Evolutionary conservation across 2,888 invertebrate species (phyloP), one percentile per base, ranked within the genome.

Genomic region (Argynnis bischoffii): DNA sequence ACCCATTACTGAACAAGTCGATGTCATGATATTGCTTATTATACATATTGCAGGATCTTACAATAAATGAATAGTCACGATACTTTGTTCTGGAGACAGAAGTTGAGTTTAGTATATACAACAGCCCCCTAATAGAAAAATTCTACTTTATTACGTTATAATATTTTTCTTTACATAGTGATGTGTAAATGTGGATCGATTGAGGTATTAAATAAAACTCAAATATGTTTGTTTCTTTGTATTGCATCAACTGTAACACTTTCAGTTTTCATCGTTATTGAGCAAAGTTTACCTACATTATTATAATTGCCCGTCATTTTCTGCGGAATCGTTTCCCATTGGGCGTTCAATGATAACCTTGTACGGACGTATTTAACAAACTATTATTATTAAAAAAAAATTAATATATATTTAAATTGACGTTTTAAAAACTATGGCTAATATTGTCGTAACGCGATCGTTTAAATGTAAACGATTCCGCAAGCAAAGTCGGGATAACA

Each of bases 201-300:
- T 56, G 16, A 35, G 66, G 48, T 65, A 41, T 56, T 73, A 72
- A 92, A 91, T 91, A 88, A 92, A 92, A 91, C 84, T 75, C 90
- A 87, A 90, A 65, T 86, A 3, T 86, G 86, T 91, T 91, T 91
- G 89, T 91, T 90, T 89, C 85, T 89, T 92, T 92, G 92, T 92
- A 92, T 92, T 92, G 92, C 91, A 87, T 92, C 89, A 92, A 92
- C 90, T 92, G 91, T 92, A 92, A 92, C 92, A 91, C 88, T 88
- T 90, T 91, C 90, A 90, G 90, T 91, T 89, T 89, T 90, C 90
- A 82, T 92, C 88, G 88, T 84, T 91, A 89, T 92, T 92, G 92
- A 92, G 92, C 92, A 92, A 92, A 89, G 89, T 89, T 91, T 89
- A 90, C 90, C 92, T 92, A 92, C 92, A 90, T 92, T 92, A 92